Percentiles rank a stretch among this genome's conserved stretches.
These are phyloP conservation scores for Cephalotes varians DNA, from an alignment of 2,888 invertebrate species.

Conservation along the genomic window DNA sequence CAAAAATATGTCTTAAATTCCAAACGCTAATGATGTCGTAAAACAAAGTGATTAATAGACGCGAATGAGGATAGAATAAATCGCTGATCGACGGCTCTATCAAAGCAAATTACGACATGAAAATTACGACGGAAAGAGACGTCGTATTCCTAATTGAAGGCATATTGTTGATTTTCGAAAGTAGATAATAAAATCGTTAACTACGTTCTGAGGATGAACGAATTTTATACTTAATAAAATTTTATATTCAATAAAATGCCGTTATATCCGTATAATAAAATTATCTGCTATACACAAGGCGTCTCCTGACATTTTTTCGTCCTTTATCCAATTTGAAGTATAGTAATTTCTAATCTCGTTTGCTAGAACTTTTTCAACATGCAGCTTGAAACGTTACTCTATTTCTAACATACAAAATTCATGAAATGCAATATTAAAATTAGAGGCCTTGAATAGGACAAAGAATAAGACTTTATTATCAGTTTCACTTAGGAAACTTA, in stretches of 20 bases:
- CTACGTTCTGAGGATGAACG: background rate
- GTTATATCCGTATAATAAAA: conserved; percentile 2
- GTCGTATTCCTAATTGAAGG: background rate
- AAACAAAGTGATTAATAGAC: conserved; percentile 8
- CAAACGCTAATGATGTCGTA: conserved; percentile 2
- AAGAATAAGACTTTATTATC: background rate
- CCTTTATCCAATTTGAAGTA: background rate
- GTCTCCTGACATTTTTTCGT: background rate
- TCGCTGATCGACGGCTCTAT: conserved; percentile 2
- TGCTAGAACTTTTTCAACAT: background rate
- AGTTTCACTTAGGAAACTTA: background rate
- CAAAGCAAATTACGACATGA: background rate
- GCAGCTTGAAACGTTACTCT: background rate
- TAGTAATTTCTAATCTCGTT: background rate
- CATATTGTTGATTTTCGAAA: background rate
- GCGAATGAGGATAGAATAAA: background rate
- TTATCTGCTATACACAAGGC: background rate
- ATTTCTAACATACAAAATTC: background rate
- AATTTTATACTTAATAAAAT: conserved; percentile 44
- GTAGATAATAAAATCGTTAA: conserved; percentile 34
- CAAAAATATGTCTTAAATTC: background rate
- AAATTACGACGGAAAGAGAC: background rate
- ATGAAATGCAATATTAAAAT: background rate
- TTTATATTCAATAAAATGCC: conserved; percentile 25
- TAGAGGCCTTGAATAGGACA: background rate